A percentile compares a stretch with the other conserved stretches of the same genome.
Evolutionary conservation across 1,140 invertebrate species (phyloP).

Genomic region (Pseudoatta argentina): DNA sequence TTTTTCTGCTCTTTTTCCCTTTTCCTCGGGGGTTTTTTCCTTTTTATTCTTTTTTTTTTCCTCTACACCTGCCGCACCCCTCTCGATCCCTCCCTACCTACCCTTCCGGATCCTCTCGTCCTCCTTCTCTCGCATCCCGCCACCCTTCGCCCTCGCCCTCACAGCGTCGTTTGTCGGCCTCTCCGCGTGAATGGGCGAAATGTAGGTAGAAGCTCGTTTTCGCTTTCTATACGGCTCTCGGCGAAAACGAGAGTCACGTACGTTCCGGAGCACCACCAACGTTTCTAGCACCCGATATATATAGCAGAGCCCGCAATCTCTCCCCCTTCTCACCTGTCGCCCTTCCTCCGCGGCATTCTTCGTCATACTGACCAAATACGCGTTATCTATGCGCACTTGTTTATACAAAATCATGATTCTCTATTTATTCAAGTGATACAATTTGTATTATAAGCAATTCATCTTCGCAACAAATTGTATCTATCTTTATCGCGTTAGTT

Average conservation of each 20-base stretch:
- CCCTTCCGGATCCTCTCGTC: conserved; percentile 67
- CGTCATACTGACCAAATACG: conserved; percentile 60
- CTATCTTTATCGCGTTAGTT: not conserved
- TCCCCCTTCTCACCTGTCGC: conserved; percentile 22
- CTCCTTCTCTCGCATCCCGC: conserved; percentile 8
- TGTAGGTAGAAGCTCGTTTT: conserved; percentile 85
- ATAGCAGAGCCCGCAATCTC: conserved; percentile 46
- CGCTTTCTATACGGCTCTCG: conserved; percentile 85
- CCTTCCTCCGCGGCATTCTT: conserved; percentile 25
- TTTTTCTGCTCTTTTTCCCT: conserved; percentile 73
- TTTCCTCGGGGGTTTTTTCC: conserved; percentile 47
- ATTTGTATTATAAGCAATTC: not conserved
- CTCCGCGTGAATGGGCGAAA: conserved; percentile 86
- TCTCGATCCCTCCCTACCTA: conserved; percentile 19
- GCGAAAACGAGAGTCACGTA: conserved; percentile 86
- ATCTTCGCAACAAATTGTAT: not conserved
- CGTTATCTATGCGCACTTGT: conserved; percentile 36
- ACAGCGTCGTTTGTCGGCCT: conserved; percentile 71
- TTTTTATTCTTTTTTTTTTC: not conserved
- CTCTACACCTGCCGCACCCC: not conserved
- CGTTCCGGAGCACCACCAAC: conserved; percentile 79
- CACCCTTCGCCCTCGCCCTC: conserved; percentile 48
- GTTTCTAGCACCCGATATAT: conserved; percentile 77
- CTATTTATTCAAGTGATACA: not conserved
- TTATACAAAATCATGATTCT: not conserved